Evolutionary conservation across 30 jellyfish, hydroid and myxozoan species (phyloP).

Genomic region (Sanderia malayensis): DNA sequence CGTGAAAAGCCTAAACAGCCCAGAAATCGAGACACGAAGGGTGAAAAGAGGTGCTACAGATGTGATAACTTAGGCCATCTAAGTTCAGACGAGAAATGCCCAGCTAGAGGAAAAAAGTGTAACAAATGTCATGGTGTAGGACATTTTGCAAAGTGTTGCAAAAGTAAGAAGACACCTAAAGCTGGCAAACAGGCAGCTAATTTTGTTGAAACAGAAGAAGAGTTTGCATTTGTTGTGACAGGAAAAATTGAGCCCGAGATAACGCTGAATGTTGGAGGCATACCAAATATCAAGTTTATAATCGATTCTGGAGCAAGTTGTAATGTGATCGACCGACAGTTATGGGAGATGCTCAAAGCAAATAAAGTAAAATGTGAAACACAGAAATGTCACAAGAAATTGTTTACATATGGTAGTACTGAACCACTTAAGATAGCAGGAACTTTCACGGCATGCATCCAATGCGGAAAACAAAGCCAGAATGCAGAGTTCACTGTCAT

Average conservation of each 20-base stretch:
- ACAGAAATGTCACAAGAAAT: conserved; percentile 20
- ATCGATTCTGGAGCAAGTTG: conserved; percentile 59
- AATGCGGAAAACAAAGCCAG: conserved; percentile 12
- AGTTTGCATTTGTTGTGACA: conserved; percentile 28
- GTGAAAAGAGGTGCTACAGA: not conserved
- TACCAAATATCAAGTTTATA: conserved; percentile 31
- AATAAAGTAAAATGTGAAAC: conserved; percentile 47
- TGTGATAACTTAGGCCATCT: not conserved
- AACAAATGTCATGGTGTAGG: conserved; percentile 11
- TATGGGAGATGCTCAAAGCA: conserved; percentile 45
- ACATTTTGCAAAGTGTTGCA: conserved; percentile 6
- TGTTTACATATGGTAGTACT: conserved; percentile 51
- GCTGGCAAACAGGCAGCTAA: conserved; percentile 17
- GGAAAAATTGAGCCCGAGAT: conserved; percentile 33
- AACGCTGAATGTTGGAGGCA: conserved; percentile 31
- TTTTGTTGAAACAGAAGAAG: conserved; percentile 46
- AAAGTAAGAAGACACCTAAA: conserved; percentile 22
- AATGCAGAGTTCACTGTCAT: conserved; percentile 45
- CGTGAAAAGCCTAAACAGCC: conserved; percentile 12
- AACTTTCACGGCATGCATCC: conserved; percentile 29
- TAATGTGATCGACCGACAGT: conserved; percentile 41
- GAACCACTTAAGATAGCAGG: conserved; percentile 47
- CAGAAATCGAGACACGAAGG: not conserved
- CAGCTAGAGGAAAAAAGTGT: conserved; percentile 15
- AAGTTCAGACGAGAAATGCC: not conserved